phyloP scores from a whole-genome alignment of 2,888 invertebrate genomes.

The Nephrotoma guestfalica region DNA sequence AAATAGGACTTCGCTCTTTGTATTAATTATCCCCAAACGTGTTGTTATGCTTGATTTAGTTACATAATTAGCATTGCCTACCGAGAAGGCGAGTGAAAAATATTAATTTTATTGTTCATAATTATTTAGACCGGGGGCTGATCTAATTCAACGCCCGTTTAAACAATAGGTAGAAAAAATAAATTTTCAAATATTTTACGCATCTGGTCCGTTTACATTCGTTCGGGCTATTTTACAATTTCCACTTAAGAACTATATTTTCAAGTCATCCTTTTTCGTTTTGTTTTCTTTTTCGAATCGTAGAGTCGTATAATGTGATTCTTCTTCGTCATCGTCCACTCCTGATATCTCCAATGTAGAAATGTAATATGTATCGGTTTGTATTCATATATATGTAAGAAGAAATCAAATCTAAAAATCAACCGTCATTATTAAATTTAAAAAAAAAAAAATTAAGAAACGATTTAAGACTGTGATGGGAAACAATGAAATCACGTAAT shows the following conservation, averaged over 20 bases:
- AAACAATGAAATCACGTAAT: slow-evolving; percentile 3
- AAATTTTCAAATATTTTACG: background rate
- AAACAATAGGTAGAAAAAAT: too few relatives aligned
- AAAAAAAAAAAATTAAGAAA: background rate
- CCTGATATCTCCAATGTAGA: background rate
- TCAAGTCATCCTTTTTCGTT: background rate
- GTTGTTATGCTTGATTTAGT: too few relatives aligned
- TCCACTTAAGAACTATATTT: background rate
- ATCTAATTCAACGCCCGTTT: too few relatives aligned
- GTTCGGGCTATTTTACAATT: background rate
- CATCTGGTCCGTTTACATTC: background rate
- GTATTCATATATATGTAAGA: background rate
- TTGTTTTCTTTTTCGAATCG: background rate
- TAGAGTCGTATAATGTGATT: background rate
- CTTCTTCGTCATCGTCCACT: background rate
- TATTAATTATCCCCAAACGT: too few relatives aligned
- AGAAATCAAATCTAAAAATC: background rate
- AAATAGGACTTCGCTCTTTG: too few relatives aligned
- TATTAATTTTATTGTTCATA: too few relatives aligned
- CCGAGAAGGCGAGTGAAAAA: too few relatives aligned
- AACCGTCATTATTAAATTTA: background rate
- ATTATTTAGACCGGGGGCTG: too few relatives aligned
- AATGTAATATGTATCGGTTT: background rate
- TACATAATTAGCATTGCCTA: too few relatives aligned
- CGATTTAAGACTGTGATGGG: background rate